Evolutionary conservation across 2,113 vertebrate genomes (phyloP).

Genomic region (Callipepla squamata): DNA sequence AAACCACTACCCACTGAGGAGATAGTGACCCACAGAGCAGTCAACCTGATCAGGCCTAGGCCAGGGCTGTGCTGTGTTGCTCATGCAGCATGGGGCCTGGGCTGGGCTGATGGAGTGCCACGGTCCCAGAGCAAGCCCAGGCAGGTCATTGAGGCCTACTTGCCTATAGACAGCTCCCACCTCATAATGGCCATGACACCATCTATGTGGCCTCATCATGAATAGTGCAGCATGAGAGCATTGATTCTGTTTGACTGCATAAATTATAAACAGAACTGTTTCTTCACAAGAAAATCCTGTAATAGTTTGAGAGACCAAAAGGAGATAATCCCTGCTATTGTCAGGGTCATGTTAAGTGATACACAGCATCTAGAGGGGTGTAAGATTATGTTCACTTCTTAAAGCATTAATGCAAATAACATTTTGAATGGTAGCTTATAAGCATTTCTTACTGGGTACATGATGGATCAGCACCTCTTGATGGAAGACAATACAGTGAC

Average conservation of each 20-base stretch:
- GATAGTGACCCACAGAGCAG: rapidly evolving
- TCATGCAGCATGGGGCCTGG: rapidly evolving
- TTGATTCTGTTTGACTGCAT: neutral
- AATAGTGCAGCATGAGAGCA: neutral
- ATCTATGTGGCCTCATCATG: rapidly evolving
- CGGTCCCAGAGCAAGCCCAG: rapidly evolving
- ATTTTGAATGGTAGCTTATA: neutral
- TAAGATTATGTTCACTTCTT: neutral
- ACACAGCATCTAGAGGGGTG: rapidly evolving
- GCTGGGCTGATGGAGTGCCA: rapidly evolving
- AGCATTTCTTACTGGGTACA: neutral
- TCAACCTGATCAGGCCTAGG: no score
- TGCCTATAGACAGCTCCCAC: rapidly evolving
- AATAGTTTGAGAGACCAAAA: neutral
- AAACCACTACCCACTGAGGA: rapidly evolving
- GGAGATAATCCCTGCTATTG: neutral
- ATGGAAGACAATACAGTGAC: neutral
- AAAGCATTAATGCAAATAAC: neutral
- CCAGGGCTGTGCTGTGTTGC: rapidly evolving
- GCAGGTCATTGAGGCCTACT: rapidly evolving
- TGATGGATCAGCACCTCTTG: neutral
- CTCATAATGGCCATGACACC: rapidly evolving
- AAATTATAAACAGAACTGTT: neutral
- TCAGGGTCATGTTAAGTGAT: rapidly evolving
- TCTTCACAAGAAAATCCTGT: neutral